Conservation (phyloP, 2,797 vertebrate species). For the Ptychadena robeensis region DNA sequence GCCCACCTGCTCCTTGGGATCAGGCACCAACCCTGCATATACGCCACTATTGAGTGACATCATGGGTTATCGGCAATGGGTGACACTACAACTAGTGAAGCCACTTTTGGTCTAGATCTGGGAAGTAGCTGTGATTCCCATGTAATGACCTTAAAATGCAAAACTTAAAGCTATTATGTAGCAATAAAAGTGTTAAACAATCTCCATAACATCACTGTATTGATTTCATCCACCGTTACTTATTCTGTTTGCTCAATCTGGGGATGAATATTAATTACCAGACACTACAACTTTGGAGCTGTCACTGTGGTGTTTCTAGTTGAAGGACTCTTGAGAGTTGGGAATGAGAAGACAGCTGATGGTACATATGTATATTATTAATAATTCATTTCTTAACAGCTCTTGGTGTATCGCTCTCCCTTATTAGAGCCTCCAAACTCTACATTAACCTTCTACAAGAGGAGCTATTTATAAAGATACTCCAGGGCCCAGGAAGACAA, state of each 20-base stretch:
- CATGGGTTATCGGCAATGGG: no score
- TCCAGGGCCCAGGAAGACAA: neutral
- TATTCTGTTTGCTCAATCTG: slow-evolving; percentile 9
- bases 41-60: no score
- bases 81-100: no score
- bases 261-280: slow-evolving; percentile 31
- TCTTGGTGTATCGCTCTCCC: slow-evolving; percentile 2
- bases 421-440: neutral
- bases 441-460: slow-evolving; percentile 11
- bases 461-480: neutral
- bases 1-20: no score
- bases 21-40: no score
- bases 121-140: no score
- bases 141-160: neutral
- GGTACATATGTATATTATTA: slow-evolving; percentile 36
- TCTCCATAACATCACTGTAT: neutral
- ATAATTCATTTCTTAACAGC: slow-evolving; percentile 29
- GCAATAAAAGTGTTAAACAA: neutral
- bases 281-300: slow-evolving; percentile 13
- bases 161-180: neutral
- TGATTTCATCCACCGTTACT: slow-evolving; percentile 10
- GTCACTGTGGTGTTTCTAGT: slow-evolving; percentile 19
- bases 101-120: neutral
- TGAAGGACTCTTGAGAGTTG: slow-evolving; percentile 17
- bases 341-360: slow-evolving; percentile 21